phyloP scores from a whole-genome alignment of 2,888 invertebrate genomes.

The Rhamphomyia laevipes region DNA sequence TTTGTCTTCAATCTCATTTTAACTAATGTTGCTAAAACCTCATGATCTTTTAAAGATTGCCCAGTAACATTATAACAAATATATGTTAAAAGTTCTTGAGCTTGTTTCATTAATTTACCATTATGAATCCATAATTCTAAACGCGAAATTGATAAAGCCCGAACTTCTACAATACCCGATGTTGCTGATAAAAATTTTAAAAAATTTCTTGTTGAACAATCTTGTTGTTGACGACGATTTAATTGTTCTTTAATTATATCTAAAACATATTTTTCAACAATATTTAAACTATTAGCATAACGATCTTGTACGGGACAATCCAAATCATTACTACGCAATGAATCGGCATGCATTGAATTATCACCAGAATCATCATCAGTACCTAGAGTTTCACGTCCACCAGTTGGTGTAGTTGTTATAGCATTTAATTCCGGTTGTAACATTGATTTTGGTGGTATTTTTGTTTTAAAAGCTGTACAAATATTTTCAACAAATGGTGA shows the following conservation, averaged over 20 bases:
- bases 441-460: conserved; percentile 25
- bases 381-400: conserved; percentile 14
- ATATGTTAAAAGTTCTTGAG: conserved; percentile 82
- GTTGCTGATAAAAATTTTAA: conserved; percentile 73
- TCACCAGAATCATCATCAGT: conserved; percentile 43
- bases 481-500: conserved; percentile 87
- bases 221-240: conserved; percentile 70
- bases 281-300: conserved; percentile 38
- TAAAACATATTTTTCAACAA: conserved; percentile 60
- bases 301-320: conserved; percentile 43
- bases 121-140: conserved; percentile 93
- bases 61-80: conserved; percentile 83
- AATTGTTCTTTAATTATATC: conserved; percentile 83
- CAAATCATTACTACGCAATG: conserved; percentile 34
- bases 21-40: conserved; percentile 71
- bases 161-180: conserved; percentile 72
- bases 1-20: conserved; percentile 91
- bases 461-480: conserved; percentile 41
- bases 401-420: conserved; percentile 16
- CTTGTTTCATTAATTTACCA: conserved; percentile 83
- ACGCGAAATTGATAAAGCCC: conserved; percentile 38
- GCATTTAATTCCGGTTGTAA: conserved; percentile 21
- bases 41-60: conserved; percentile 52
- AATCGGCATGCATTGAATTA: conserved; percentile 32
- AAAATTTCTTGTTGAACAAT: conserved; percentile 80